These are phyloP conservation scores for Chamaea fasciata DNA, from an alignment of 2,113 vertebrate species.

Conservation along the genomic window DNA sequence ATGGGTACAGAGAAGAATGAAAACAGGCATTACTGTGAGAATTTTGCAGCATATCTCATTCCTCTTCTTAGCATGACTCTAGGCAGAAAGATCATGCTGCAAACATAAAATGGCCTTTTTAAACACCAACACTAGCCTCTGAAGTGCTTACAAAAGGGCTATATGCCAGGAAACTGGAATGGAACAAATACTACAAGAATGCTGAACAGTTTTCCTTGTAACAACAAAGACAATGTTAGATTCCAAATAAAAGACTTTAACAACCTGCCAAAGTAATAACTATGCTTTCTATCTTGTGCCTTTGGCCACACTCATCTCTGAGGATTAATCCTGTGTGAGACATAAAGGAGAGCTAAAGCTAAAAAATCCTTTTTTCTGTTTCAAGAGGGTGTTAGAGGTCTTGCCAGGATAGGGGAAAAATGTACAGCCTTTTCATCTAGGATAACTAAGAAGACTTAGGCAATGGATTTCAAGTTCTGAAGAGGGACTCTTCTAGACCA, in stretches of 20 bases:
- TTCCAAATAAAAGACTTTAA: slow-evolving; percentile 30
- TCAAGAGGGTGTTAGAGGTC: not conserved
- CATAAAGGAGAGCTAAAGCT: not conserved
- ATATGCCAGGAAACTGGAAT: not conserved
- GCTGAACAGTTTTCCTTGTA: not conserved
- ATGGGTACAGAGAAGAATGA: not conserved
- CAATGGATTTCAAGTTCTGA: not conserved
- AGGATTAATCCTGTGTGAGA: slow-evolving; percentile 6
- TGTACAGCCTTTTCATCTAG: not conserved
- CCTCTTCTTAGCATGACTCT: not conserved
- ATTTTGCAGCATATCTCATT: not conserved
- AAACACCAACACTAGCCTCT: not conserved
- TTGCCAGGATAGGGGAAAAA: not conserved
- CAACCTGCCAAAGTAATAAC: not conserved
- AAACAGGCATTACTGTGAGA: not conserved
- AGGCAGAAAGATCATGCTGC: not conserved
- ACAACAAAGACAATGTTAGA: slow-evolving; percentile 1
- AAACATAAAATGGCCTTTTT: not conserved
- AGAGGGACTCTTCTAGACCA: not conserved
- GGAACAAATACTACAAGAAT: slow-evolving; percentile 1
- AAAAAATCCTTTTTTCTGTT: not conserved
- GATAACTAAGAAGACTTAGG: not conserved
- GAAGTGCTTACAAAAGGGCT: not conserved
- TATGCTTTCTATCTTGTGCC: not conserved
- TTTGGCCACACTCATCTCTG: not conserved